These are phyloP conservation scores for Zhengitettix transpicula DNA, from an alignment of 2,888 invertebrate species.

Conservation along the genomic window DNA sequence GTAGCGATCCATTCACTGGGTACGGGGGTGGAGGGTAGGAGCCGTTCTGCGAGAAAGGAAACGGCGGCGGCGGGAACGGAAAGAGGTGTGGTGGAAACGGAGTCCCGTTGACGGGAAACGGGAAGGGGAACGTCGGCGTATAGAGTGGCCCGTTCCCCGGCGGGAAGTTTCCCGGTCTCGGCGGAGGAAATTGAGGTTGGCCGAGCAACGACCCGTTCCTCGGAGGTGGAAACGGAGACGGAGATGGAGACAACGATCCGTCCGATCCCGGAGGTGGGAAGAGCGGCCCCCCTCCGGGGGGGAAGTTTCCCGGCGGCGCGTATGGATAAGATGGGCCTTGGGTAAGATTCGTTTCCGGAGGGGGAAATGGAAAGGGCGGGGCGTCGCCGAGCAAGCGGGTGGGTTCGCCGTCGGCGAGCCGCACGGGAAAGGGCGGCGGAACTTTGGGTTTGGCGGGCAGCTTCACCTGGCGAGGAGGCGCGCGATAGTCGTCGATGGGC, in stretches of 20 bases:
- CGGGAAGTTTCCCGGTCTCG: conserved; percentile 38
- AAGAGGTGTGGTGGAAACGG: conserved; percentile 18
- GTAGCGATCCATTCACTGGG: conserved; percentile 38
- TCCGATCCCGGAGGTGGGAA: conserved; percentile 28
- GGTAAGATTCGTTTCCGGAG: conserved; percentile 12
- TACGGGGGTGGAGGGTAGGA: conserved; percentile 28
- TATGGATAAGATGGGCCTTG: background rate
- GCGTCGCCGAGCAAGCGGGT: conserved; percentile 51
- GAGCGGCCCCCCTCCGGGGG: conserved; percentile 31
- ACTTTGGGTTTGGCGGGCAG: conserved; percentile 24
- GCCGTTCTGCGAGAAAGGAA: conserved; percentile 31
- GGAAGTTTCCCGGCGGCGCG: conserved; percentile 20
- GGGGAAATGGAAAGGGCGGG: conserved; percentile 39
- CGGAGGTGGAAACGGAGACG: conserved; percentile 9
- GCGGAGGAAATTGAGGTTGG: conserved; percentile 32
- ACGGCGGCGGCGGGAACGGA: conserved; percentile 20
- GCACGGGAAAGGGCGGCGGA: conserved; percentile 87
- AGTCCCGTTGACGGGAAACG: conserved; percentile 31
- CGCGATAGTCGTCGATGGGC: conserved; percentile 19
- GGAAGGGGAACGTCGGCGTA: conserved; percentile 34
- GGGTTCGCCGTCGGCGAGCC: conserved; percentile 70
- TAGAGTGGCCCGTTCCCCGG: conserved; percentile 46
- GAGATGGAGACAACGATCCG: conserved; percentile 20
- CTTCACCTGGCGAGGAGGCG: conserved; percentile 32
- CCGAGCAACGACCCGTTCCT: conserved; percentile 18